Percentiles rank a stretch among this genome's conserved stretches.
Evolutionary conservation across 2,888 invertebrate species (phyloP).

Genomic region (Aplocera efformata): DNA sequence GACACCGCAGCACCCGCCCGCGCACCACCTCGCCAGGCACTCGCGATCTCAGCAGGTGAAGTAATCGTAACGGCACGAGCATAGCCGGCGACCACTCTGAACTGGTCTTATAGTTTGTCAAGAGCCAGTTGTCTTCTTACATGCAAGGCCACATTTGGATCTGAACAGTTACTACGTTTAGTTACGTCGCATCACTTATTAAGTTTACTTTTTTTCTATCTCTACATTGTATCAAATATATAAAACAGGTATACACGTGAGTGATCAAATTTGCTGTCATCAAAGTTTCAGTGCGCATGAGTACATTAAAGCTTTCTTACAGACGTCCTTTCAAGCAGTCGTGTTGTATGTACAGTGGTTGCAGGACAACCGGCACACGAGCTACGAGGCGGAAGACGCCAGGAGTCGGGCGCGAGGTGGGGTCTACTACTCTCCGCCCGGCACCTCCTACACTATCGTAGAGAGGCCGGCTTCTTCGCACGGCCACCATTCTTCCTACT

Average conservation of each 20-base stretch:
- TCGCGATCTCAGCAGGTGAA: conserved; percentile 75
- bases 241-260: no score
- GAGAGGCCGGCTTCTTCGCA: conserved; percentile 88
- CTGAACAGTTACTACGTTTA: no score
- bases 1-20: conserved; percentile 76
- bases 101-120: no score
- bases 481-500: conserved; percentile 82
- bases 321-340: conserved; percentile 5
- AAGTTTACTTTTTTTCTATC: no score
- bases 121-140: no score
- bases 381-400: conserved; percentile 75
- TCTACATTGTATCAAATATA: no score
- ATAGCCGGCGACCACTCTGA: not conserved
- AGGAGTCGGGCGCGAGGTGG: conserved; percentile 82
- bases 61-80: conserved; percentile 3
- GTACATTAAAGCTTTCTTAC: conserved; percentile 1
- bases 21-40: conserved; percentile 74
- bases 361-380: conserved; percentile 74
- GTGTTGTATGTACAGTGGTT: conserved; percentile 53
- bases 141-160: no score
- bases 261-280: no score
- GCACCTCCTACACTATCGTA: conserved; percentile 93
- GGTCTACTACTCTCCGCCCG: conserved; percentile 92
- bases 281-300: not conserved
- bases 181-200: no score